Base-by-base conservation (phyloP, 2,888 invertebrate species). In the Sphaeridia pumilis region DNA sequence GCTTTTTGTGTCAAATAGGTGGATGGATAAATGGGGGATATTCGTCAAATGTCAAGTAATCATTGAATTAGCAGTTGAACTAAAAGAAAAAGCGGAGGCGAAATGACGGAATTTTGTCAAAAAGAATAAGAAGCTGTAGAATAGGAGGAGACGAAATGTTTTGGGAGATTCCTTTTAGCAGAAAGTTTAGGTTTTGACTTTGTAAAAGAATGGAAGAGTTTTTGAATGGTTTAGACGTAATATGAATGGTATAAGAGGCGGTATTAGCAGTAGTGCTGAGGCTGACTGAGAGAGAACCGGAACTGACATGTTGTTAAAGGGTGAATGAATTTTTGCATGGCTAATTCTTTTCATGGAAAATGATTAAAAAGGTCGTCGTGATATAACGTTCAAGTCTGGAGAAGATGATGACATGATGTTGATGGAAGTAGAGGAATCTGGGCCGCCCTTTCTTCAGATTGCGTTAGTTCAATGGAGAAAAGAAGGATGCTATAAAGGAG, bases 231-330 rank as follows among this genome's bases (percentile, higher is more conserved):
- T n/a, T n/a, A n/a, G n/a, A n/a, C n/a, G n/a, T n/a, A n/a, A n/a
- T n/a, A n/a, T n/a, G n/a, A n/a, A n/a, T n/a, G n/a, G n/a, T n/a
- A n/a, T n/a, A n/a, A n/a, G n/a, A n/a, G n/a, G n/a, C n/a, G n/a
- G n/a, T n/a, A n/a, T n/a, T n/a, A n/a, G n/a, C n/a, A n/a, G n/a
- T n/a, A n/a, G n/a, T n/a, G n/a, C n/a, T n/a, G n/a, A n/a, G n/a
- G n/a, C n/a, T n/a, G n/a, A n/a, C n/a, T n/a, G n/a, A n/a, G n/a
- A n/a, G n/a, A n/a, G n/a, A n/a, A n/a, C n/a, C n/a, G n/a, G n/a
- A 28, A 45, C 51, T 55, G 55, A 51, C 51, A 52, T 52, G 45
- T 48, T 49, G 38, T 41, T 49, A 56, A 51, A n/a, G 46, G 46
- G 49, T 38, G 38, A 52, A 56, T 56, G 52, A 56, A 56, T 56